These are phyloP conservation scores for Ibidorhyncha struthersii DNA, from an alignment of 2,113 vertebrate species.

Conservation along the genomic window DNA sequence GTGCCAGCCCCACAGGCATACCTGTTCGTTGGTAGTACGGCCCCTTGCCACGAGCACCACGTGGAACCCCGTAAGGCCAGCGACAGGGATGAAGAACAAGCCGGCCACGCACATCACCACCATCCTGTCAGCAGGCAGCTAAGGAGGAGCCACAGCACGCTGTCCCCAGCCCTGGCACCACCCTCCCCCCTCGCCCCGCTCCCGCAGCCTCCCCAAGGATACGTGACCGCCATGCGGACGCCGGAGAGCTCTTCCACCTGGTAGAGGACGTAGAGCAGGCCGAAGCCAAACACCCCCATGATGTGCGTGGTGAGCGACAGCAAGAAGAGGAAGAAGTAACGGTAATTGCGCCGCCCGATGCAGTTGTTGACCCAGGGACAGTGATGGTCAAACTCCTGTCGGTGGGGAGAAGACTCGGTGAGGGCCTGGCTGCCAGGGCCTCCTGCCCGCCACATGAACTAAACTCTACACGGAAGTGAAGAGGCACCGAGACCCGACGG, in stretches of 20 bases:
- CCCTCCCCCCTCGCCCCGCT: fast-evolving
- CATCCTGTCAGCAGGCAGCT: conserved; percentile 80
- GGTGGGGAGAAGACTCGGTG: background rate
- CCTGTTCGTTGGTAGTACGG: conserved; percentile 96
- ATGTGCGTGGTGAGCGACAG: conserved; percentile 94
- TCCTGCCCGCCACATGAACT: fast-evolving
- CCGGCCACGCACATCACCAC: conserved; percentile 96
- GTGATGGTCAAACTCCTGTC: conserved; percentile 96
- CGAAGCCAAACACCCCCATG: conserved; percentile 91
- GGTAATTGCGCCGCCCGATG: conserved; percentile 95
- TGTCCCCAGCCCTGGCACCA: fast-evolving
- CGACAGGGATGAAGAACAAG: conserved; percentile 94
- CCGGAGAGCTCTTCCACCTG: conserved; percentile 88
- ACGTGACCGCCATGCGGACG: conserved; percentile 90
- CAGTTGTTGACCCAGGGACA: conserved; percentile 99
- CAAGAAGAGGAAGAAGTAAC: conserved; percentile 97
- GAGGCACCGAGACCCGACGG: fast-evolving
- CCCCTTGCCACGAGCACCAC: conserved; percentile 94
- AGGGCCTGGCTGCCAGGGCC: background rate
- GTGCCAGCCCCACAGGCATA: background rate
- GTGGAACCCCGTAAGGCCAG: conserved; percentile 94
- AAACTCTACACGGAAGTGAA: background rate
- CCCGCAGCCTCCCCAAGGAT: conserved; percentile 75
- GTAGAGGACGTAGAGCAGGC: conserved; percentile 90
- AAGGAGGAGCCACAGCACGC: background rate